These are phyloP conservation scores for Acronicta psi DNA, from an alignment of 2,888 invertebrate species.

Conservation along the genomic window DNA sequence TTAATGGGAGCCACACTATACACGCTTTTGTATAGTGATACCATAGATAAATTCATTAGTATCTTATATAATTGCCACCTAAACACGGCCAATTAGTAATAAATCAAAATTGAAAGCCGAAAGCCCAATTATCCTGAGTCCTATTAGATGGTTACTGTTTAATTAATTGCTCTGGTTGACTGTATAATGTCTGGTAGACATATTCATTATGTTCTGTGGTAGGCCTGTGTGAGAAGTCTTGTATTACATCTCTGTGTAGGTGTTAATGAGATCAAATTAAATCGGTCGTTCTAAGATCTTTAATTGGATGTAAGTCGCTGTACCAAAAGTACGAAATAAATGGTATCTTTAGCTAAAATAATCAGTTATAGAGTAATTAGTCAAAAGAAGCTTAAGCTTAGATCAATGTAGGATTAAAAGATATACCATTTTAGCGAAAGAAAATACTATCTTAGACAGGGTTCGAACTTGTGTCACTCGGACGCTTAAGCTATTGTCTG, in stretches of 20 bases:
- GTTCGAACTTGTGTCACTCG: too few relatives aligned
- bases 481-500: too few relatives aligned
- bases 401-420: too few relatives aligned
- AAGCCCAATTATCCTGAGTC: slow-evolving; percentile 50
- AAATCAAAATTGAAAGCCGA: slow-evolving; percentile 52
- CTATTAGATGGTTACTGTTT: slow-evolving; percentile 51
- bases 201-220: slow-evolving; percentile 22
- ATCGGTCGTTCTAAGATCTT: slow-evolving; percentile 13
- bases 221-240: slow-evolving; percentile 12
- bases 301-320: slow-evolving; percentile 25
- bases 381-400: too few relatives aligned
- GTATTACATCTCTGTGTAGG: slow-evolving; percentile 22
- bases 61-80: slow-evolving; percentile 29
- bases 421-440: too few relatives aligned
- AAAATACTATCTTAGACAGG: too few relatives aligned
- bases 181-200: slow-evolving; percentile 16
- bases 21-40: slow-evolving; percentile 18
- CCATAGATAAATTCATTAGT: slow-evolving; percentile 35
- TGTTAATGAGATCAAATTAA: slow-evolving; percentile 29
- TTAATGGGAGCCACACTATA: slow-evolving; percentile 18
- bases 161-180: slow-evolving; percentile 49
- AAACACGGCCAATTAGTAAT: slow-evolving; percentile 51
- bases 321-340: slow-evolving; percentile 1
- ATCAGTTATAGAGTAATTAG: too few relatives aligned
- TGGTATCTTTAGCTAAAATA: neutral